phyloP scores from a whole-genome alignment of 2,797 vertebrate species.

The Hyperoplus lanceolatus region DNA sequence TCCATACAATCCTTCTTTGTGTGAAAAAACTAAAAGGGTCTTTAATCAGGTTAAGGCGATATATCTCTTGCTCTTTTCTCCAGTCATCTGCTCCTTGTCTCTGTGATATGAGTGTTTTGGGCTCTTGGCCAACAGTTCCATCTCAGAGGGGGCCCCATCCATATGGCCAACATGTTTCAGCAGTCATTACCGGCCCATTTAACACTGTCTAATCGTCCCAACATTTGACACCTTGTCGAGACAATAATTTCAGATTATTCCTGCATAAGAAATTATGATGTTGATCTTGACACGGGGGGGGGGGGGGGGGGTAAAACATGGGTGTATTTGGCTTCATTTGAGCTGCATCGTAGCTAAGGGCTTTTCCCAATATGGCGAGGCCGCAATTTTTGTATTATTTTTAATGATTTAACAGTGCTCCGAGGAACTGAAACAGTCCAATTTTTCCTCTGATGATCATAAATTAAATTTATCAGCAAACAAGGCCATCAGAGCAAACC shows the following conservation, averaged over 20 bases:
- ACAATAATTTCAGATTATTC: conserved; percentile 69
- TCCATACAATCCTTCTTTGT: conserved; percentile 27
- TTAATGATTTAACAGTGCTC: too few relatives aligned
- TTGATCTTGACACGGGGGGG: background rate
- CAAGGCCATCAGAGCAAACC: too few relatives aligned
- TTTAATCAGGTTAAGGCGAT: conserved; percentile 31
- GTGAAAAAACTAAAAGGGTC: background rate
- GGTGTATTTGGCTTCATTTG: too few relatives aligned
- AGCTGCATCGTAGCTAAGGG: too few relatives aligned
- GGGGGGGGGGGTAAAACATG: too few relatives aligned
- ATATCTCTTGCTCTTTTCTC: conserved; percentile 9
- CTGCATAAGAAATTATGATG: conserved; percentile 42
- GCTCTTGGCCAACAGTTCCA: conserved; percentile 73
- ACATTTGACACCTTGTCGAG: conserved; percentile 78
- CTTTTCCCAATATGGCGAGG: too few relatives aligned
- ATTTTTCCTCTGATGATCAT: too few relatives aligned
- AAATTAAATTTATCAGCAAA: too few relatives aligned
- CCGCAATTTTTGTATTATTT: too few relatives aligned
- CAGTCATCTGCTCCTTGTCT: conserved; percentile 31
- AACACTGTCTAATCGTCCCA: conserved; percentile 76
- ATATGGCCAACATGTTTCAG: conserved; percentile 69
- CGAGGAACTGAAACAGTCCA: too few relatives aligned
- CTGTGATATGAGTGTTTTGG: conserved; percentile 51
- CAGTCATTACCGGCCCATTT: conserved; percentile 74
- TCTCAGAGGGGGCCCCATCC: conserved; percentile 74